phyloP scores from a whole-genome alignment of 2,888 invertebrate species.

The Ectemnius lituratus region DNA sequence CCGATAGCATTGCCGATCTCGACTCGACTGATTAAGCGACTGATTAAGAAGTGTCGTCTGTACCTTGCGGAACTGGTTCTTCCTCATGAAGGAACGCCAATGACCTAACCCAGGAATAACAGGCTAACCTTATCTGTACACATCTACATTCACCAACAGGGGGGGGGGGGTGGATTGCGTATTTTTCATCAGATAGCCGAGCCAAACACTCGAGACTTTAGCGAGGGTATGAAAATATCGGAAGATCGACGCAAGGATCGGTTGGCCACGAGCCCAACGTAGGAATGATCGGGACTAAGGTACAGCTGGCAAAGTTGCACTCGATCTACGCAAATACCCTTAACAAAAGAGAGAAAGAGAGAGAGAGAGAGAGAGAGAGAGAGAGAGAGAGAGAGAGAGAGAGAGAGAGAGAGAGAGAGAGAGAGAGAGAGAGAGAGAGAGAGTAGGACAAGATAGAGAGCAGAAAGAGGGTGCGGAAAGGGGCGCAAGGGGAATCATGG shows the following conservation, averaged over 20 bases:
- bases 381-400: constrained; percentile 40
- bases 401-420: constrained; percentile 30
- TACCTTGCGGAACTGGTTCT: constrained; percentile 49
- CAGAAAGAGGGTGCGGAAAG: constrained; percentile 4
- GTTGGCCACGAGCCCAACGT: constrained; percentile 15
- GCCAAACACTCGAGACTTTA: neutral
- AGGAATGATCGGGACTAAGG: constrained; percentile 20
- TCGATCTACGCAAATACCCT: constrained; percentile 52
- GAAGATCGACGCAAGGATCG: neutral
- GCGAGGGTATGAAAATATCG: neutral
- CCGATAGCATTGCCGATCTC: constrained; percentile 32
- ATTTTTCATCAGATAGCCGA: constrained; percentile 12
- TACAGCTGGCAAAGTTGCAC: neutral
- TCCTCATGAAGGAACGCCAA: constrained; percentile 22
- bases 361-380: constrained; percentile 16
- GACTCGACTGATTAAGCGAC: constrained; percentile 43
- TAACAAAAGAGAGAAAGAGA: constrained; percentile 53
- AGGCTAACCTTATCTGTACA: too few species aligned
- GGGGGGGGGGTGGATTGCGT: too few species aligned
- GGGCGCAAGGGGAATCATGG: constrained; percentile 39
- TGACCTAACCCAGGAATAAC: constrained; percentile 18
- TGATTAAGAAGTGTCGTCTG: constrained; percentile 47
- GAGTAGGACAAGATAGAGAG: constrained; percentile 11
- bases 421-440: too few species aligned
- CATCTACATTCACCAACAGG: too few species aligned